These are phyloP conservation scores for Tupiocoris notatus DNA, from an alignment of 2,888 invertebrate species.

Conservation along the genomic window DNA sequence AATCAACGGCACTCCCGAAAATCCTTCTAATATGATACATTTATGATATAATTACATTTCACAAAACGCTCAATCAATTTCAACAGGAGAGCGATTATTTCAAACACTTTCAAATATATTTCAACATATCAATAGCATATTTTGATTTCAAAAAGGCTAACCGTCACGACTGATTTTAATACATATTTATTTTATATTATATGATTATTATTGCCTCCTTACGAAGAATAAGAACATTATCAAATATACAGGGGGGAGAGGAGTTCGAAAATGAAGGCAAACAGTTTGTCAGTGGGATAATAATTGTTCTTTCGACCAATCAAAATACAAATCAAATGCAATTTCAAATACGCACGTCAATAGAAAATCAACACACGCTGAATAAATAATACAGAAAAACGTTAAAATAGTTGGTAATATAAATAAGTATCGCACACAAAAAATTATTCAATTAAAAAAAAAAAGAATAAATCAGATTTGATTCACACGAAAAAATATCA, in stretches of 20 bases:
- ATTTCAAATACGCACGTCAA: no score
- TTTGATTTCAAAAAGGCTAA: not conserved
- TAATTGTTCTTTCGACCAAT: no score
- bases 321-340: no score
- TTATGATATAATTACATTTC: not conserved
- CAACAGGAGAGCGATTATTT: not conserved
- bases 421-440: no score
- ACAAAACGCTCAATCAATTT: not conserved
- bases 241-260: no score
- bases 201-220: not conserved
- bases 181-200: not conserved
- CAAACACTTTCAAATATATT: not conserved
- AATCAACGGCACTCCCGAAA: not conserved
- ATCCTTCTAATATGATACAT: not conserved
- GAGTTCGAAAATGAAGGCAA: no score
- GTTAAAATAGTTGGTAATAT: no score
- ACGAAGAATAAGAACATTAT: not conserved
- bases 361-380: no score
- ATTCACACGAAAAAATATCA: not conserved
- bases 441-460: no score
- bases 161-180: not conserved
- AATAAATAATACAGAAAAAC: no score
- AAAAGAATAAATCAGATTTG: no score
- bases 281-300: no score
- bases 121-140: not conserved